Evolutionary conservation across 2,797 vertebrate genomes (phyloP), one percentile per base, ranked within the genome.

Genomic region (Telmatherina bonti): DNA sequence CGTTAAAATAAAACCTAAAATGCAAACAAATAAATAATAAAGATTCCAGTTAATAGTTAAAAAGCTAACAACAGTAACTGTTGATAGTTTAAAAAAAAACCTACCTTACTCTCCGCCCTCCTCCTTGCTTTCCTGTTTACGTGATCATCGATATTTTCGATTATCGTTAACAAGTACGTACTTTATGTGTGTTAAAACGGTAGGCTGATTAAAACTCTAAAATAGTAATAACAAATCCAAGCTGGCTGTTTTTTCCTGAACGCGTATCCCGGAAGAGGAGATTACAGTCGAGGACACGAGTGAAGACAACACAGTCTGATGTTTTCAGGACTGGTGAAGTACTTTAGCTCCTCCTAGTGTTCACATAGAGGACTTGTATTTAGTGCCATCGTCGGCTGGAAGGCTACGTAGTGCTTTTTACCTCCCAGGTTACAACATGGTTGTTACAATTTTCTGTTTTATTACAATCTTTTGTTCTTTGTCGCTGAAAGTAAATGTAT

Each of bases 181-280:
- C 1, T 62, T 22, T 0, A 5, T 41, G 0, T 24, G 18, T 11
- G 2, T 30, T 2, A 10, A 11, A 13, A 1, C 26, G 1, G 33
- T 27, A 29, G 27, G 65, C 61, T 13, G 1, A 5, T 6, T 4
- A 5, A 36, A 62, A 74, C 22, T 1, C 10, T 7, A 33, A 63
- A 26, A 45, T 31, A 26, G 49, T 49, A 8, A 78, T 27, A 49
- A 57, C 63, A 81, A 84, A 30, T 74, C 67, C 77, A 68, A 27
- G 12, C n/a, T 58, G 41, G n/a, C 41, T 81, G 53, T 67, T 79
- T 81, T 43, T 2, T 67, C 70, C 74, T 79, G 55, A 57, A 61
- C 54, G 81, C 72, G 85, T 90, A 90, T 91, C 88, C 91, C 93
- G 94, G 94, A 95, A 94, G 92, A 92, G 24, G 0, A 30, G 54